Base-by-base conservation (phyloP, 2,888 invertebrate species). In the Pachymerium ferrugineum region DNA sequence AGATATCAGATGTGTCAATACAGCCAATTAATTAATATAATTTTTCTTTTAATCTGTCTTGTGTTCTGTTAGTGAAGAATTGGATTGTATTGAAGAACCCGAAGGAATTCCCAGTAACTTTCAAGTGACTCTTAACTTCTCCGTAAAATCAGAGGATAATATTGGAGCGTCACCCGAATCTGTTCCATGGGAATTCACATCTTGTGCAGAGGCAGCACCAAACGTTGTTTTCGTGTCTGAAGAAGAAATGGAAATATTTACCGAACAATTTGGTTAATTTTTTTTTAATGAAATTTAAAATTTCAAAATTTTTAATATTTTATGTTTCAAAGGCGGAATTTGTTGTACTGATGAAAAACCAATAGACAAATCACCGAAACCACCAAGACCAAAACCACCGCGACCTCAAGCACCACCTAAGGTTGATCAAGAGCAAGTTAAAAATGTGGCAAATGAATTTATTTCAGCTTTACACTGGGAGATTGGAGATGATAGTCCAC, bases 161-260 rank as follows among this genome's bases (percentile, higher is more conserved):
- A 35, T 74, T 0, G 19, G 72, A 19, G 76, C 74, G 22, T 68
- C 74, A 70, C 75, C 74, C 22, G 74, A 75, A 73, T 19, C 73
- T 8, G 68, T 72, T n/a, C 73, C 77, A 22, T 78, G 78, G 76
- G 75, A 76, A 22, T 75, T 75, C 22, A 68, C 76, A n/a, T n/a
- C 28, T n/a, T 38, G 10, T 0, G 54, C 47, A n/a, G 67, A 54
- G 0, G 14, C 87, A 1, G 80, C 81, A 74, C 84, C 87, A 0
- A 85, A 86, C 76, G 85, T 89, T 0, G 83, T 94, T 0, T 94
- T 94, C 81, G 88, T 89, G 3, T 89, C 91, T 0, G 88, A 89
- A 74, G 82, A 92, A 74, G 94, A 94, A 81, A 89, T 89, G 83
- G 92, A 92, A 76, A 93, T 93, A 82, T 89, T 90, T 79, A 85